Percentiles rank a stretch among this genome's conserved stretches.
phyloP scores from a whole-genome alignment of 2,888 invertebrate species.

The Nymphalis urticae region DNA sequence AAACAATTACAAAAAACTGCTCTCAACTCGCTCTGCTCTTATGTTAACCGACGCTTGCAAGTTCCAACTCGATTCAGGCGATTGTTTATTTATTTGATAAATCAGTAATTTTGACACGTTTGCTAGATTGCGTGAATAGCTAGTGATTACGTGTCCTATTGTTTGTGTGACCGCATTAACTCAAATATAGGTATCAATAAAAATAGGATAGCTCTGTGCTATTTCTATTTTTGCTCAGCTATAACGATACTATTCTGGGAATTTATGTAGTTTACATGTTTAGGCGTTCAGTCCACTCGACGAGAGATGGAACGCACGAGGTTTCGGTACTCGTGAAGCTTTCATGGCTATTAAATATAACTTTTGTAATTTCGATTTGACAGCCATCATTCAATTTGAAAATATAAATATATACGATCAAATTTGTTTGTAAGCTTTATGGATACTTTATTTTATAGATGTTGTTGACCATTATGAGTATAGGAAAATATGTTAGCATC shows the following conservation, averaged over 20 bases:
- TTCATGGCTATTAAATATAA: conserved; percentile 13
- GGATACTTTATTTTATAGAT: too few species aligned
- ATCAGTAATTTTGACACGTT: neutral
- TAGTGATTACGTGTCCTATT: conserved; percentile 4
- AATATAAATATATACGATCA: neutral
- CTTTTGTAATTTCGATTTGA: conserved; percentile 20
- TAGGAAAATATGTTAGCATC: too few species aligned
- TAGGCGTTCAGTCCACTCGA: conserved; percentile 24
- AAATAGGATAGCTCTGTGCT: conserved; percentile 34
- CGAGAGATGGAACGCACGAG: conserved; percentile 34
- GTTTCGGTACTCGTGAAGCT: conserved; percentile 15
- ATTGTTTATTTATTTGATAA: neutral
- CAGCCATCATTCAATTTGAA: neutral
- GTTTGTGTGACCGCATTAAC: conserved; percentile 19
- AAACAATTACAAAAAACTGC: too few species aligned
- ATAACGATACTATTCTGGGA: conserved; percentile 28
- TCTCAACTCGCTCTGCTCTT: too few species aligned
- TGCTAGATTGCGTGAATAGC: neutral
- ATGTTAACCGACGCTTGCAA: too few species aligned
- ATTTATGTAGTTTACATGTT: conserved; percentile 33
- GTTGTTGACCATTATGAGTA: too few species aligned
- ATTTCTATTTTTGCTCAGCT: conserved; percentile 31
- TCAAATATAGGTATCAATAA: conserved; percentile 31
- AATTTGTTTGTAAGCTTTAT: too few species aligned
- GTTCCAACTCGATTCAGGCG: too few species aligned